Conservation (phyloP, 2,797 vertebrate species). For the Sphaeramia orbicularis region DNA sequence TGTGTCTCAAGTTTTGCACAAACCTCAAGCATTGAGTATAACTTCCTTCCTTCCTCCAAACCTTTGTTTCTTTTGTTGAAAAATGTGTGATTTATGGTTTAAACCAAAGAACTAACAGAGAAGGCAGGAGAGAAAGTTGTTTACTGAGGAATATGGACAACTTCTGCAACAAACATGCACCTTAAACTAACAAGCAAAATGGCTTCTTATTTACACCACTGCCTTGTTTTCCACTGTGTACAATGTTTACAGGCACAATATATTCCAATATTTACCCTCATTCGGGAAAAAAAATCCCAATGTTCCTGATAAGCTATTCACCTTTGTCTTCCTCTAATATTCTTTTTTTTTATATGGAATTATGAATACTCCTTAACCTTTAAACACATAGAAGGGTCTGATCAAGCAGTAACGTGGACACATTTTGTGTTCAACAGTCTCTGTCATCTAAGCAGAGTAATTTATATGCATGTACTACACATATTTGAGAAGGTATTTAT, state of each 20-base stretch:
- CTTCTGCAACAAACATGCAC: not conserved
- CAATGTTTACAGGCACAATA: not conserved
- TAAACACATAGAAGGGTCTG: too few species aligned
- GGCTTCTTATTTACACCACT: not conserved
- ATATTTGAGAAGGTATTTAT: too few species aligned
- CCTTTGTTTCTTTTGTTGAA: slow-evolving; percentile 57
- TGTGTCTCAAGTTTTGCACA: slow-evolving; percentile 34
- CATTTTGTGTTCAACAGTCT: too few species aligned
- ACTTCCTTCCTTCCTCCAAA: slow-evolving; percentile 67
- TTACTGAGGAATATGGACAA: slow-evolving; percentile 13
- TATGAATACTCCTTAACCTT: too few species aligned
- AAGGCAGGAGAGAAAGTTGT: not conserved
- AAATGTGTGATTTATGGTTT: slow-evolving; percentile 15
- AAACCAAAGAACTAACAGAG: slow-evolving; percentile 13
- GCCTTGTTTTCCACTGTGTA: not conserved
- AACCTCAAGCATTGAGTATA: slow-evolving; percentile 46
- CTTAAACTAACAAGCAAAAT: not conserved
- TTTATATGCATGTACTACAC: too few species aligned
- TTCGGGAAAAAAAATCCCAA: too few species aligned
- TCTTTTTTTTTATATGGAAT: too few species aligned
- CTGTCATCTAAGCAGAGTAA: too few species aligned
- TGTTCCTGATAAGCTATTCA: too few species aligned
- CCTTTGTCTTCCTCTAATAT: too few species aligned
- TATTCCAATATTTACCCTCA: too few species aligned
- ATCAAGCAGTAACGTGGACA: too few species aligned